phyloP scores from a whole-genome alignment of 2,888 invertebrate species.

The Netelia fuscicornis region DNA sequence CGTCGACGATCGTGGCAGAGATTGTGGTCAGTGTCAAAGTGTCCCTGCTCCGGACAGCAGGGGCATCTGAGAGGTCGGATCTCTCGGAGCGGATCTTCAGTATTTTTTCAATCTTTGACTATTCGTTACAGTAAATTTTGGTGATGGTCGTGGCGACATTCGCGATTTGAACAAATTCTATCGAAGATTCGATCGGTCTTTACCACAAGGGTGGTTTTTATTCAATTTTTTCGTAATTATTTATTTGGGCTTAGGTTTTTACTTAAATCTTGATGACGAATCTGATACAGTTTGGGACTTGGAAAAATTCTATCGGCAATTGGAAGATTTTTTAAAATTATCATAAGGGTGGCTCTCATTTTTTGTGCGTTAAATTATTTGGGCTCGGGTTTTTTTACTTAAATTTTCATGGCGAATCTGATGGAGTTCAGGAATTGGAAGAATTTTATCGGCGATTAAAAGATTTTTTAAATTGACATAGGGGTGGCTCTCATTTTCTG shows the following conservation, averaged over 20 bases:
- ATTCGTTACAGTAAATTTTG: not conserved
- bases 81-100: not conserved
- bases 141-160: too few relatives aligned
- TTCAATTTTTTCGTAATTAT: too few relatives aligned
- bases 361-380: not conserved
- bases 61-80: slow-evolving; percentile 41
- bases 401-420: not conserved
- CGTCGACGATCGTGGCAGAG: not conserved
- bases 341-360: not conserved
- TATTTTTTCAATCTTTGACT: not conserved
- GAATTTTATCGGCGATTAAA: not conserved
- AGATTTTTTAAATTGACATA: too few relatives aligned
- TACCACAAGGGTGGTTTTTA: too few relatives aligned
- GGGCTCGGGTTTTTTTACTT: not conserved
- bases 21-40: slow-evolving; percentile 49
- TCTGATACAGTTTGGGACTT: too few relatives aligned
- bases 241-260: too few relatives aligned
- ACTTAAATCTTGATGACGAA: too few relatives aligned
- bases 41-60: slow-evolving; percentile 45
- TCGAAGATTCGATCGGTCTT: too few relatives aligned
- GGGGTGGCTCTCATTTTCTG: not conserved
- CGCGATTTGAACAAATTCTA: too few relatives aligned
- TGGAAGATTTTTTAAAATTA: too few relatives aligned
- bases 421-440: not conserved
- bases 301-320: too few relatives aligned